A percentile compares a stretch with the other conserved stretches of the same genome.
phyloP scores from a whole-genome alignment of 1,140 invertebrate genomes.

The Heliconius congener region DNA sequence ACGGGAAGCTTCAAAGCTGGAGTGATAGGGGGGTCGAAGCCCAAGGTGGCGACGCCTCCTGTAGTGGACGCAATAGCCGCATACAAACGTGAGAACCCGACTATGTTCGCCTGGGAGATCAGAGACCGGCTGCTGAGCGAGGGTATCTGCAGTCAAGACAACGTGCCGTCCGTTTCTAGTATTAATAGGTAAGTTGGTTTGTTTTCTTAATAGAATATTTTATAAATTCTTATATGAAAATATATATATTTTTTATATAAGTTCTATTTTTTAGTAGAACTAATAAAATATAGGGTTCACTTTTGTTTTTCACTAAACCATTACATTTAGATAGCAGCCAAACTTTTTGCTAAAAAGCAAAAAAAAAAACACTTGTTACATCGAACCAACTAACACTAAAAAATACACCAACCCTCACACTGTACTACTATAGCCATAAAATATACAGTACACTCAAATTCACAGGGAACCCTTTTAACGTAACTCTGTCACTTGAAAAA shows the following conservation, averaged over 20 bases:
- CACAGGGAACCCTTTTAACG: conserved; percentile 10
- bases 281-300: too few relatives aligned
- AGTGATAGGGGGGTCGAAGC: conserved; percentile 99
- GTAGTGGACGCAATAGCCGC: conserved; percentile 99
- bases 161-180: conserved; percentile 98
- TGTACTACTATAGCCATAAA: background rate
- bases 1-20: conserved; percentile 99
- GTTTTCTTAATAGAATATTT: background rate
- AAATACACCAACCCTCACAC: background rate
- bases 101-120: conserved; percentile 99
- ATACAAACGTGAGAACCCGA: conserved; percentile 99
- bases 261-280: too few relatives aligned
- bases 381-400: background rate
- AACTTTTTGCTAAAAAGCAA: too few relatives aligned
- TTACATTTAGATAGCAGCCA: too few relatives aligned
- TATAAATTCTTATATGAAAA: too few relatives aligned
- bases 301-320: too few relatives aligned
- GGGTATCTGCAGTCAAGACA: conserved; percentile 98
- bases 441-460: background rate
- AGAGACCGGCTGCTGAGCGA: conserved; percentile 97
- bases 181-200: conserved; percentile 94
- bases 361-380: background rate
- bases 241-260: too few relatives aligned
- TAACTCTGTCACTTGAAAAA: conserved; percentile 7
- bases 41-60: conserved; percentile 98